Conservation (phyloP, 2,888 invertebrate genomes). For the Heliconius sara region DNA sequence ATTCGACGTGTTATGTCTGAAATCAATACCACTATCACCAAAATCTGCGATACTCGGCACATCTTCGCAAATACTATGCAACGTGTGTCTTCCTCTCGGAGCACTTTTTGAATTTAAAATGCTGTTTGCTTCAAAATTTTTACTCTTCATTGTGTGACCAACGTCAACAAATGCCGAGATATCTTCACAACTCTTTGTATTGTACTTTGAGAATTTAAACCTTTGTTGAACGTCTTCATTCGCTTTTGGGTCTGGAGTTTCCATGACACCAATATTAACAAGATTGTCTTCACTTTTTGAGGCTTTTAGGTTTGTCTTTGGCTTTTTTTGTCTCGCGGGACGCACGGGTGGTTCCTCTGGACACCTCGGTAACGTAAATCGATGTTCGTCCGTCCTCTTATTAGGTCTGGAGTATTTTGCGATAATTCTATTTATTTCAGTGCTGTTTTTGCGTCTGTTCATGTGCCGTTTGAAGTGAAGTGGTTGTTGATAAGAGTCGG, state of each 20-base stretch:
- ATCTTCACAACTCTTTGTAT: constrained; percentile 76
- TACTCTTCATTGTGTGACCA: constrained; percentile 68
- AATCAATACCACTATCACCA: constrained; percentile 68
- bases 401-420: constrained; percentile 79
- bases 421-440: constrained; percentile 83
- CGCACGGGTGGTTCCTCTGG: constrained; percentile 64
- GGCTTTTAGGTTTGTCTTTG: constrained; percentile 59
- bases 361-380: constrained; percentile 59
- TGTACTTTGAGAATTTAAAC: constrained; percentile 68
- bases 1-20: constrained; percentile 57
- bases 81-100: constrained; percentile 56
- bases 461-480: constrained; percentile 80
- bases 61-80: constrained; percentile 72
- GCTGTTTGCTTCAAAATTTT: constrained; percentile 73
- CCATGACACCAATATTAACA: constrained; percentile 66
- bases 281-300: constrained; percentile 79
- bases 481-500: constrained; percentile 81
- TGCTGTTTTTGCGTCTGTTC: constrained; percentile 80
- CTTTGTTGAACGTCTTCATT: constrained; percentile 53
- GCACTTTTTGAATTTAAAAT: constrained; percentile 70
- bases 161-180: constrained; percentile 73
- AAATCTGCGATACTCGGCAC: constrained; percentile 58
- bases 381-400: constrained; percentile 68
- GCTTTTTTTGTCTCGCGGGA: constrained; percentile 66
- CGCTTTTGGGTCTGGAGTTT: constrained; percentile 61